These are phyloP conservation scores for Malurus leucopterus DNA, from an alignment of 2,797 vertebrate species.

Conservation along the genomic window DNA sequence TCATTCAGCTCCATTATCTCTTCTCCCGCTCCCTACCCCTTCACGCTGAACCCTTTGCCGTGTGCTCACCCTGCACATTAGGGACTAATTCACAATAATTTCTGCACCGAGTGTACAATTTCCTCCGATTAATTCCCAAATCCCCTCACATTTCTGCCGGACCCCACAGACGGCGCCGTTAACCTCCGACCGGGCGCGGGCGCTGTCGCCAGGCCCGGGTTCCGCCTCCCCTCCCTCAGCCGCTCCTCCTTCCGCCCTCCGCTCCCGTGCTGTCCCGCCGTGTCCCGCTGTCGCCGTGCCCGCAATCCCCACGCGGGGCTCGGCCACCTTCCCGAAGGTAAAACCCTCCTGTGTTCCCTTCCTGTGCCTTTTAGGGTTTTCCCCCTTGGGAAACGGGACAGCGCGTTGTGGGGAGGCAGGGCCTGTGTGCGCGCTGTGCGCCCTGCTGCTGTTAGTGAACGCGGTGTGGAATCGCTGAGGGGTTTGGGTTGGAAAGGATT, in stretches of 20 bases:
- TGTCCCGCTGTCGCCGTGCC: accelerated
- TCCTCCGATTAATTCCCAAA: too few relatives aligned
- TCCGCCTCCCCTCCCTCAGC: neutral
- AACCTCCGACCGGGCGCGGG: accelerated
- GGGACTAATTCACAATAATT: accelerated
- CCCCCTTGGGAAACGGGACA: accelerated
- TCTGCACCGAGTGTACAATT: accelerated
- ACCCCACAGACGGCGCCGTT: accelerated
- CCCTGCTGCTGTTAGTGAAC: accelerated
- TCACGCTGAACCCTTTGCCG: neutral
- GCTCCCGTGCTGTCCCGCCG: neutral
- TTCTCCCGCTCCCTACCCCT: too few relatives aligned
- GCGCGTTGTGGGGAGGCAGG: accelerated
- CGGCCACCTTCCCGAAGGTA: neutral
- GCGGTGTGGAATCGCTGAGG: accelerated
- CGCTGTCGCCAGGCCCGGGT: too few relatives aligned
- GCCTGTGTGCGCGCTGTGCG: neutral
- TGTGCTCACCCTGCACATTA: accelerated
- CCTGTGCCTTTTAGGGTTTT: accelerated
- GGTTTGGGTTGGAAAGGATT: neutral
- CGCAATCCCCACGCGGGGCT: accelerated
- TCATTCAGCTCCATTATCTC: neutral
- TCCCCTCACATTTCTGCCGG: too few relatives aligned
- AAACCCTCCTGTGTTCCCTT: neutral
- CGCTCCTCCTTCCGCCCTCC: neutral